Evolutionary conservation across 2,113 vertebrate genomes (phyloP), one percentile per base, ranked within the genome.

Genomic region (Stigmatopora nigra): DNA sequence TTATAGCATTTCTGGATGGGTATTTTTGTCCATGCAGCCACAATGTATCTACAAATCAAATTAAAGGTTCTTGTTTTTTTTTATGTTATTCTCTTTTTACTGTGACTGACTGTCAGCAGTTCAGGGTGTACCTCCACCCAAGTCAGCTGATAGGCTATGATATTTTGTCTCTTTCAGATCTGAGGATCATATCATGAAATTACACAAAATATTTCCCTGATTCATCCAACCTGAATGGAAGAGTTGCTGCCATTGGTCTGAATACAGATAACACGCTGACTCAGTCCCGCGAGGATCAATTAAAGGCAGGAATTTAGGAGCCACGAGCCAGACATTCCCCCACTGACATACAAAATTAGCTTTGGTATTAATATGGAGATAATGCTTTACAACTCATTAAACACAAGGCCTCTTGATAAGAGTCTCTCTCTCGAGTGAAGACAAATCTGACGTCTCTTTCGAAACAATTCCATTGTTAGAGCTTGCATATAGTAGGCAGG

Each of bases 241-340:
- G 71, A 81, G 75, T 61, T 71, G 64, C 74, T 51, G 70, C 72
- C 48, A 55, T 75, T 53, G 48, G 63, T 78, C 46, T 78, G 79
- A 78, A 76, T 70, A 71, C 45, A 84, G 83, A 88, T 87, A 86
- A 87, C 78, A 81, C 82, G 72, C 81, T 82, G 84, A 88, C 84
- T 88, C 85, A 88, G 84, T 65, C 79, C 80, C 84, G 82, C 81
- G 38, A 82, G 83, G 84, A 80, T 71, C 76, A 76, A 85, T 84
- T 84, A 78, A 84, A 73, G 70, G 65, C 59, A 65, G 67, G 82
- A 84, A 84, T 85, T 86, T 84, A 78, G 75, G 76, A 83, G 83
- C 80, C 55, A 63, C 56, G 46, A 81, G 81, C 82, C 81, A 83
- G 75, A 70, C 41, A 13, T 52, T 69, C 75, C 75, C 75, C 77